Conservation (phyloP, 2,797 vertebrate genomes). For the Sebastes iracundus region DNA sequence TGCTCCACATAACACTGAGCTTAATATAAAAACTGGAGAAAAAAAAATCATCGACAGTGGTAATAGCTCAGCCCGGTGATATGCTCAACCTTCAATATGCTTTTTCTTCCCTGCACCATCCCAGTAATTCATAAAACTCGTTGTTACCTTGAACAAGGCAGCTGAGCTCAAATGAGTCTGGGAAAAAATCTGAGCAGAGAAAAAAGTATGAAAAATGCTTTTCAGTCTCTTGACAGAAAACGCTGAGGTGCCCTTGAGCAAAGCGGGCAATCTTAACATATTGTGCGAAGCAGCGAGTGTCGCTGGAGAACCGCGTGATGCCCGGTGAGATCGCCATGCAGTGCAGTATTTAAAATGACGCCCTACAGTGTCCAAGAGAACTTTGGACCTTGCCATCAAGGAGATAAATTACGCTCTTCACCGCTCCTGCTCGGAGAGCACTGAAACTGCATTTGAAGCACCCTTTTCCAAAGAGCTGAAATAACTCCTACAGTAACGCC, state of each 20-base stretch:
- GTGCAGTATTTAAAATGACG: neutral
- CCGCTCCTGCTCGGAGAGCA: neutral
- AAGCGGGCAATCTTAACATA: slow-evolving; percentile 14
- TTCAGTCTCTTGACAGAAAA: neutral
- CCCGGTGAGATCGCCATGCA: neutral
- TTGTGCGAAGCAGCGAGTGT: neutral
- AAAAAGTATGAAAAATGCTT: slow-evolving; percentile 13
- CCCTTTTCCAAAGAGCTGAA: slow-evolving; percentile 10
- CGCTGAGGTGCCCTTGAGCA: slow-evolving; percentile 3
- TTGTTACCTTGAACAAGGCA: slow-evolving; percentile 13
- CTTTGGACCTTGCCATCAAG: slow-evolving; percentile 26
- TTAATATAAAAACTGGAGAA: neutral
- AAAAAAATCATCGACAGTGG: neutral
- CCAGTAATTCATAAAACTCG: slow-evolving; percentile 14
- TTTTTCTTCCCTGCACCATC: neutral
- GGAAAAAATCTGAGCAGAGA: neutral
- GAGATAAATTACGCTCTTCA: slow-evolving; percentile 37
- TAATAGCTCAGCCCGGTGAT: neutral
- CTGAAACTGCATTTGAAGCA: slow-evolving; percentile 34
- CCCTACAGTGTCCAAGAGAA: slow-evolving; percentile 10
- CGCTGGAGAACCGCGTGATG: neutral
- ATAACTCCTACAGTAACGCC: neutral
- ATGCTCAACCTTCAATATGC: slow-evolving; percentile 3
- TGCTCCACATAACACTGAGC: neutral
- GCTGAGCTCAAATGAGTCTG: slow-evolving; percentile 9